Evolutionary conservation across 2,888 invertebrate genomes (phyloP).

Genomic region (Oscheius sp.): DNA sequence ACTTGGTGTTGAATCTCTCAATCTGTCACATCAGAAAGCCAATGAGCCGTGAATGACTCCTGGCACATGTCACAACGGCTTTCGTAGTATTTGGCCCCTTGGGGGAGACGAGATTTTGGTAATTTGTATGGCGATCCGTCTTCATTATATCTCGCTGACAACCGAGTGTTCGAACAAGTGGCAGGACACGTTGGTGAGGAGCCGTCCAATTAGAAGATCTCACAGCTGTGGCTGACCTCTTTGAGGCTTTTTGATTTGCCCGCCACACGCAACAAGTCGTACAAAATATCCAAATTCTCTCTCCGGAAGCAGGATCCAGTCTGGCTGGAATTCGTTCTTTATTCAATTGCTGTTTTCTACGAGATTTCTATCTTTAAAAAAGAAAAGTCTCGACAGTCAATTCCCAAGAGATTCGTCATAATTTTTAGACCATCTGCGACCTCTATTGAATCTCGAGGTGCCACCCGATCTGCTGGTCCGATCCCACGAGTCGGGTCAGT

Average conservation of each 20-base stretch:
- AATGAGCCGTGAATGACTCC: conserved; percentile 19
- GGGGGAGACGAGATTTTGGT: neutral
- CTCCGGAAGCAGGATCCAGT: neutral
- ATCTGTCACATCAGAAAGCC: conserved; percentile 27
- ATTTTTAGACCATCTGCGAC: conserved; percentile 1
- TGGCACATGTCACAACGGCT: neutral
- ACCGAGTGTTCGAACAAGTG: conserved; percentile 16
- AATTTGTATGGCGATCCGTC: conserved; percentile 8
- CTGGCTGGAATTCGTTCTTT: neutral
- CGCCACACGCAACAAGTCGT: conserved; percentile 19
- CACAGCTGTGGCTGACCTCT: conserved; percentile 21
- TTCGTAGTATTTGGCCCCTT: neutral
- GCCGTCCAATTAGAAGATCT: conserved; percentile 6
- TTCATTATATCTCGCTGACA: conserved; percentile 5
- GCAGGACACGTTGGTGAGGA: conserved; percentile 15
- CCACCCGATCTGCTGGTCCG: conserved; percentile 3
- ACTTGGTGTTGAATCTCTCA: neutral
- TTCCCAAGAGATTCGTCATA: conserved; percentile 1
- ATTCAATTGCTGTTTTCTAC: neutral
- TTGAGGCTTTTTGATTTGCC: neutral
- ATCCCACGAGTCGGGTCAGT: conserved; percentile 22
- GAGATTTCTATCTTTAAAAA: neutral
- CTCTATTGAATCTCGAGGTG: conserved; percentile 8
- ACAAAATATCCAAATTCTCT: neutral
- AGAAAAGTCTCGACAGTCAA: neutral